Percentiles rank a stretch among this genome's conserved stretches.
Conservation (phyloP, 2,888 invertebrate species). For the Trissolcus japonicus region DNA sequence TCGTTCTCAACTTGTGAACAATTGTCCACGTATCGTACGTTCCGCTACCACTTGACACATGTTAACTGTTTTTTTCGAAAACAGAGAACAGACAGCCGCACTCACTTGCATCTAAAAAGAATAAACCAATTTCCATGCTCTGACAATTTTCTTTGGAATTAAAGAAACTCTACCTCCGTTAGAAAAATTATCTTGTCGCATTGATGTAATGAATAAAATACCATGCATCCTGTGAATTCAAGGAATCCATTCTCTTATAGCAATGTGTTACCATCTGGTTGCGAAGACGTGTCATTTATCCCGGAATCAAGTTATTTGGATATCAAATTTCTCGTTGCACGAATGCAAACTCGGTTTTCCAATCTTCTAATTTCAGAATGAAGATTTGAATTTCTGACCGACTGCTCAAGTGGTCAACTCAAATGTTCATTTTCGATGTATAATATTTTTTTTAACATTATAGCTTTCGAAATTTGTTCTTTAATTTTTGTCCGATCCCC, state of each 20-base stretch:
- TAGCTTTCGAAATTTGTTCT: conserved; percentile 24
- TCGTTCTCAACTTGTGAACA: conserved; percentile 21
- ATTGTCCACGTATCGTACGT: conserved; percentile 24
- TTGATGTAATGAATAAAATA: conserved; percentile 4
- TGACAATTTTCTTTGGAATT: conserved; percentile 10
- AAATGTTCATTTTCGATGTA: too few species aligned
- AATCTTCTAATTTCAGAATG: too few species aligned
- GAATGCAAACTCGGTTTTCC: not conserved
- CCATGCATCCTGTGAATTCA: too few species aligned
- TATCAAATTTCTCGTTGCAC: not conserved
- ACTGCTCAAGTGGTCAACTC: too few species aligned
- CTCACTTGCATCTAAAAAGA: conserved; percentile 20
- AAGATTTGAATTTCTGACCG: too few species aligned
- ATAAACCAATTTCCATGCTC: conserved; percentile 25
- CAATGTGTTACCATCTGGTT: too few species aligned
- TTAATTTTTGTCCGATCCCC: conserved; percentile 6
- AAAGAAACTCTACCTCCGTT: conserved; percentile 6
- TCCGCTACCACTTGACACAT: conserved; percentile 39
- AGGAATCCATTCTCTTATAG: too few species aligned
- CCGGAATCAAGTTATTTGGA: too few species aligned
- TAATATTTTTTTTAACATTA: too few species aligned
- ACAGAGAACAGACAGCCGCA: conserved; percentile 16
- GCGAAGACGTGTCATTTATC: too few species aligned
- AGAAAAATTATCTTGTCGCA: conserved; percentile 9
- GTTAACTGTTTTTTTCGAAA: conserved; percentile 33